phyloP scores from a whole-genome alignment of 2,113 vertebrate species.

The Lycaon pictus region DNA sequence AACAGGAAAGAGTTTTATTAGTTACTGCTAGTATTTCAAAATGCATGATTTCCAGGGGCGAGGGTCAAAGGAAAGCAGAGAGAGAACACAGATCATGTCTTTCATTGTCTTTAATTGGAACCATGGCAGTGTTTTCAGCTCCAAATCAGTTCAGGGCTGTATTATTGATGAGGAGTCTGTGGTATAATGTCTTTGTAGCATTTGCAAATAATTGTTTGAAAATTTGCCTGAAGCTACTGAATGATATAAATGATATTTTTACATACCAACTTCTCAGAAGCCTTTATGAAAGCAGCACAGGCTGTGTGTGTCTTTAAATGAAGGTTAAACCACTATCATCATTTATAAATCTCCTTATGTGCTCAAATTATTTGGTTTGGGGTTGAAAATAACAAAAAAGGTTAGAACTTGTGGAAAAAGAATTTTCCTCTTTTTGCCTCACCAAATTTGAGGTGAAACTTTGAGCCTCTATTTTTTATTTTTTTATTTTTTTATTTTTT shows the following conservation, averaged over 20 bases:
- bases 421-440: background rate
- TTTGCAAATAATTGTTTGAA: constrained; percentile 85
- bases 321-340: constrained; percentile 59
- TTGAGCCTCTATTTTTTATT: background rate
- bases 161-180: constrained; percentile 78
- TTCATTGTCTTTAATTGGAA: constrained; percentile 79
- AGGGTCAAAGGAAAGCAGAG: constrained; percentile 68
- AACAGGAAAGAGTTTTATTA: constrained; percentile 76
- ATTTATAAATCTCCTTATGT: constrained; percentile 67
- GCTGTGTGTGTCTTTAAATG: constrained; percentile 54
- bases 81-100: constrained; percentile 45
- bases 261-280: constrained; percentile 66
- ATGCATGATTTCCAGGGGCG: constrained; percentile 66
- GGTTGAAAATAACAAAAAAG: constrained; percentile 69
- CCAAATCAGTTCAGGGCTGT: constrained; percentile 62
- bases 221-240: constrained; percentile 81
- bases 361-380: constrained; percentile 69
- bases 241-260: constrained; percentile 79
- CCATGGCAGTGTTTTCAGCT: background rate
- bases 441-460: background rate
- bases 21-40: constrained; percentile 42
- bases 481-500: background rate
- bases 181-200: constrained; percentile 77
- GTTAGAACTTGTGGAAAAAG: background rate
- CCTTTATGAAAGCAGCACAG: constrained; percentile 56